Base-by-base conservation (phyloP, 1,140 invertebrate species). In the Daktulosphaira vitifoliae region DNA sequence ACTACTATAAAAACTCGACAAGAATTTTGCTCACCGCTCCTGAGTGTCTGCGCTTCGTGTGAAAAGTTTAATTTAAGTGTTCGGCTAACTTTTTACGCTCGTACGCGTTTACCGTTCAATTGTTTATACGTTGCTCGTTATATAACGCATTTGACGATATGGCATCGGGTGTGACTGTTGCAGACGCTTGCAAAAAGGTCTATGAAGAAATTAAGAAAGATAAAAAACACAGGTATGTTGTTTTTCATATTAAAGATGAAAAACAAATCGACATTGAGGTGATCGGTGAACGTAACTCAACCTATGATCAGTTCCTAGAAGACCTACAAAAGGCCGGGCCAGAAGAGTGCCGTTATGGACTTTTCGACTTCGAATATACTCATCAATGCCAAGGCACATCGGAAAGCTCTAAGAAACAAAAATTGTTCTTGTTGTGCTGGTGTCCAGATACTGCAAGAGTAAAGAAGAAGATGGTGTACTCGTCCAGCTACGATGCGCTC, bases 381-480 rank as follows among this genome's bases (percentile, higher is more conserved):
- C 90, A 93, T 80, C 90, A 92, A 76, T 92, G 90, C 76, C 90
- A 93, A 78, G 90, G 91, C 72, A 93, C 90, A 70, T 89, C 90
- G 69, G 90, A 93, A 80, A 88, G 87, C 73, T 89, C 88, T 76
- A 92, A 92, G 82, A 94, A 93, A 84, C 89, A 93, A 76, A 94
- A 95, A 77, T 78, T 96, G 65, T 92, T 95, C 81, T 82, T 96
- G 74, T 94, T 96, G 91, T 92, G 89, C 72, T 95, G 90, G 91
- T 96, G 92, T 82, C 95, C 94, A 26, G 93, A 97, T 78, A 92
- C 88, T 75, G 92, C 93, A 72, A 93, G 92, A 78, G 89, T 96
- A 66, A 96, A 96, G 83, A 95, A 96, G 88, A 97, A 97, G 86
- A 97, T 97, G 93, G 87, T 97, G 82, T 97, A 97, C 80, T 95